Percentiles rank a stretch among this genome's conserved stretches.
These are phyloP conservation scores for Branchellion lobata DNA, from an alignment of 2,888 invertebrate species.

Conservation along the genomic window DNA sequence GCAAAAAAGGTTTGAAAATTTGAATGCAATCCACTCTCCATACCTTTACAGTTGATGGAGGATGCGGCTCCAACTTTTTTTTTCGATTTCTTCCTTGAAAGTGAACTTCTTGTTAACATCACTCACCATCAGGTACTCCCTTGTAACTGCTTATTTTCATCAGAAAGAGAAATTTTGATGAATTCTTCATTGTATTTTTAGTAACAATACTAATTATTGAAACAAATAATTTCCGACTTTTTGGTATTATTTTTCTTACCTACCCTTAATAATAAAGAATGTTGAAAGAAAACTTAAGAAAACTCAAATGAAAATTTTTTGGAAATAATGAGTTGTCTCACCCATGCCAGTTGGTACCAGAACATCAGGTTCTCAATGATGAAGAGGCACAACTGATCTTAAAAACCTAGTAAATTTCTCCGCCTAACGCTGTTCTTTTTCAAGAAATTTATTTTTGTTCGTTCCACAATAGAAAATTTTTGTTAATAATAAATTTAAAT, in stretches of 20 bases:
- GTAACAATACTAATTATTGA: background rate
- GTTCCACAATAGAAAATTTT: background rate
- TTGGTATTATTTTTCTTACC: too few relatives aligned
- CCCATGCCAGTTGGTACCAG: background rate
- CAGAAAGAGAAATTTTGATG: too few relatives aligned
- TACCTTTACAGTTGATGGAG: constrained; percentile 17
- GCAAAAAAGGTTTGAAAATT: too few relatives aligned
- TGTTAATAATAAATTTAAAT: background rate
- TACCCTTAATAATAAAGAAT: too few relatives aligned
- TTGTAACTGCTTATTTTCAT: background rate
- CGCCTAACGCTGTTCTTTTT: constrained; percentile 3
- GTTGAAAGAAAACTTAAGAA: too few relatives aligned
- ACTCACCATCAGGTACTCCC: constrained; percentile 11
- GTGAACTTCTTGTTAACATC: constrained; percentile 27
- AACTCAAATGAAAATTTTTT: too few relatives aligned
- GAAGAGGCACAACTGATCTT: background rate
- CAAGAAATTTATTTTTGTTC: background rate
- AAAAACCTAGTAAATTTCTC: background rate
- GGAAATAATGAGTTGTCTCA: background rate
- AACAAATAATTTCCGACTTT: background rate
- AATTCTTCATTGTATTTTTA: background rate
- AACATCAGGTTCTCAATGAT: background rate
- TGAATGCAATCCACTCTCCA: too few relatives aligned
- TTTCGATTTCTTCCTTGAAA: constrained; percentile 28
- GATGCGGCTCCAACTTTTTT: constrained; percentile 1